These are phyloP conservation scores for Lasius platythorax DNA, from an alignment of 2,888 invertebrate genomes.

Conservation along the genomic window DNA sequence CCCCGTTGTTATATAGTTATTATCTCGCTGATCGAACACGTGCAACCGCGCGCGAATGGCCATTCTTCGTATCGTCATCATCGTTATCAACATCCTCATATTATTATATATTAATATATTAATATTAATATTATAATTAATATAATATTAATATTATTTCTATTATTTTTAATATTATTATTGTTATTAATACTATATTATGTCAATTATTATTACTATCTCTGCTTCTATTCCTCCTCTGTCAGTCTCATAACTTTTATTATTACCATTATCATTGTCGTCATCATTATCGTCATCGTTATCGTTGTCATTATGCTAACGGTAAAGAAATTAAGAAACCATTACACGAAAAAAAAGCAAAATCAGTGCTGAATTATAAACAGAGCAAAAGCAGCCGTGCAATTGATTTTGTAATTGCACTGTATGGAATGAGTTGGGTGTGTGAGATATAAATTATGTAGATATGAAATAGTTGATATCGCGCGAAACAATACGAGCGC, in stretches of 20 bases:
- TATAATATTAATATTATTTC: conserved; percentile 50
- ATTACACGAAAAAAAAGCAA: conserved; percentile 35
- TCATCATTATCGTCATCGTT: conserved; percentile 30
- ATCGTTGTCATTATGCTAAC: conserved; percentile 57
- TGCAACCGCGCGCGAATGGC: conserved; percentile 5
- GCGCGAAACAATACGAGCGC: conserved; percentile 14
- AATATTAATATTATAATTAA: conserved; percentile 55
- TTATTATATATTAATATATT: conserved; percentile 44
- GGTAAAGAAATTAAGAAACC: conserved; percentile 36
- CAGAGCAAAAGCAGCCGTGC: conserved; percentile 30
- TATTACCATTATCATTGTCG: conserved; percentile 37
- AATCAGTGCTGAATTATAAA: conserved; percentile 52
- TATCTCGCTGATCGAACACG: conserved; percentile 47
- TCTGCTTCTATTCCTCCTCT: conserved; percentile 34
- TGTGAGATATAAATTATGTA: conserved; percentile 49
- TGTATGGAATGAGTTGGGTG: conserved; percentile 54
- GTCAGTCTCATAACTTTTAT: conserved; percentile 54
- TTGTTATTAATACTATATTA: conserved; percentile 60
- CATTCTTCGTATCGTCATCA: conserved; percentile 40
- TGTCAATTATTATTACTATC: conserved; percentile 47
- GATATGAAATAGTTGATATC: conserved; percentile 14
- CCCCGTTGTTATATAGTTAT: conserved; percentile 47
- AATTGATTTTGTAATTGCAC: conserved; percentile 53
- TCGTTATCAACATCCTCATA: conserved; percentile 35
- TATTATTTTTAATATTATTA: conserved; percentile 57